Conservation (phyloP, 2,888 invertebrate genomes). For the Macrophya alboannulata region DNA sequence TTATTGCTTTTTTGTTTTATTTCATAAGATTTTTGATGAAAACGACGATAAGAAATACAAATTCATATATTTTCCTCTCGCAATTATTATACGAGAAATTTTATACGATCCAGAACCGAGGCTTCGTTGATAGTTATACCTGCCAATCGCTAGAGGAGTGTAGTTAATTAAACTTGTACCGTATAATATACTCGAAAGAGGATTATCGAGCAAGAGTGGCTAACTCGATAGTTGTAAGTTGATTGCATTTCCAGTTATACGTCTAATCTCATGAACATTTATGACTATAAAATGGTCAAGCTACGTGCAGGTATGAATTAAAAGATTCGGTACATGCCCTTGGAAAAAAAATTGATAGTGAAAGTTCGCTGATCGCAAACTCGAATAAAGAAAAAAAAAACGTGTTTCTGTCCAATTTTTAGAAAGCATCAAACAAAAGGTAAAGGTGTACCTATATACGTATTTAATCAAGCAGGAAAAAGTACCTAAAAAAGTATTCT, state of each 20-base stretch:
- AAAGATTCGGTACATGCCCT: background rate
- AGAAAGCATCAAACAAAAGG: too few relatives aligned
- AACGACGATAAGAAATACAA: too few relatives aligned
- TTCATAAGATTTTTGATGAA: too few relatives aligned
- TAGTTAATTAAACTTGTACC: slow-evolving; percentile 44
- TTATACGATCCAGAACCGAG: too few relatives aligned
- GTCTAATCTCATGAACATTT: slow-evolving; percentile 29
- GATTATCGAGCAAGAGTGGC: slow-evolving; percentile 29
- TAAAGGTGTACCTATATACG: too few relatives aligned
- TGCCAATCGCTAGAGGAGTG: background rate
- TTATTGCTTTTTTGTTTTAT: too few relatives aligned
- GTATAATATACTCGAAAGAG: slow-evolving; percentile 10
- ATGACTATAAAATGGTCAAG: background rate
- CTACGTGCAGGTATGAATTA: background rate
- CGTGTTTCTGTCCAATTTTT: too few relatives aligned
- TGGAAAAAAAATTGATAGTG: background rate
- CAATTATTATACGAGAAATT: background rate
- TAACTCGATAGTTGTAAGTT: slow-evolving; percentile 38
- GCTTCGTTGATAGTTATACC: background rate
- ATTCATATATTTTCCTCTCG: too few relatives aligned
- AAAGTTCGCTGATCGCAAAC: background rate
- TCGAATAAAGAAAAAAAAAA: background rate
- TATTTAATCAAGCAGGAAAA: too few relatives aligned
- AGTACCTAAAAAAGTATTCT: too few relatives aligned
- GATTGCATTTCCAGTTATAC: slow-evolving; percentile 27